Base-by-base conservation (phyloP, 2,113 vertebrate genomes). In the Bothrops jararaca region DNA sequence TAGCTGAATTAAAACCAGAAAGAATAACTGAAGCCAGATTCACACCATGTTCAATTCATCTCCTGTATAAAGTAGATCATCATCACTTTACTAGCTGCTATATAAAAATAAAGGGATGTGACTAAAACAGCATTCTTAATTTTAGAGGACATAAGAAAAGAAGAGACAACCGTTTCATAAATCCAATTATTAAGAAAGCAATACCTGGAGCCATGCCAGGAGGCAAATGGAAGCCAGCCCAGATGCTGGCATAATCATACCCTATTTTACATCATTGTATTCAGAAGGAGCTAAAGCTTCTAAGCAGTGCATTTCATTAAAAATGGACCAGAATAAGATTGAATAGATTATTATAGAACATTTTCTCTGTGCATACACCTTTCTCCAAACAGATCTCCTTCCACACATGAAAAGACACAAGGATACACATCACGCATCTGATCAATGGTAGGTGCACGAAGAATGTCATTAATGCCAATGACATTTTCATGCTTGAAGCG, bases 391-490 rank as follows among this genome's bases (percentile, higher is more conserved):
- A 90, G 53, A 9, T 85, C 24, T 58, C 26, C 53, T 89, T 90
- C 69, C 34, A 85, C 5, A 13, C 0, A 29, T n/a, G 24, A 64
- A 74, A 74, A 2, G 50, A 39, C 11, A 12, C 34, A 90, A 98
- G 98, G 98, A 99, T 99, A 99, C 98, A 99, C 98, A 96, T 98
- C 98, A 80, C 98, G 98, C 98, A 99, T 99, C 96, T 97, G 98
- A 56, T 98, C 98, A 12, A 98, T 97, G 94, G 97, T 97, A 89
- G 98, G 97, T 8, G 98, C 98, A 92, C 98, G 96, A 94, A 99
- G 97, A 94, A 99, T 98, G 97, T 99, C 98, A 91, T 98, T 98
- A 97, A 99, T 99, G 95, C 98, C 98, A n/a, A 98, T 98, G 97
- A 99, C 98, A 92, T 98, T 99, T 98, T 99, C 98, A 74, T 98